Conservation (phyloP, 23 tunicate species). For the Ciona savignyi region DNA sequence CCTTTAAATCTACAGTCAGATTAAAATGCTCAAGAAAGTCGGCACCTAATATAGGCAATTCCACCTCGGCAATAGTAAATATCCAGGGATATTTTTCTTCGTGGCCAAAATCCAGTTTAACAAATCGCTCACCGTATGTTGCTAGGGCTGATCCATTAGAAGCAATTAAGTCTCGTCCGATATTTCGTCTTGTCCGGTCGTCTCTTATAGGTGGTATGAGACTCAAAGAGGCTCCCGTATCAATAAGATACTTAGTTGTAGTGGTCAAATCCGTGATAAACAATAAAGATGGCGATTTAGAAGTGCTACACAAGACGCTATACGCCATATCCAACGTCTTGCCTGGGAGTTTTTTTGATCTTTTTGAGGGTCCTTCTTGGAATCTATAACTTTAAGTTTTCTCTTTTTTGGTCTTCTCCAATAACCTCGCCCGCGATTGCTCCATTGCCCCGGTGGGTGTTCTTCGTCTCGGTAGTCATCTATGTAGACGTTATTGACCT, state of each 20-base stretch:
- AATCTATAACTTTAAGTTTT: too few relatives aligned
- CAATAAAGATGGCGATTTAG: too few relatives aligned
- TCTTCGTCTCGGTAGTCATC: too few relatives aligned
- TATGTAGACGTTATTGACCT: too few relatives aligned
- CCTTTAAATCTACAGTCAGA: background rate
- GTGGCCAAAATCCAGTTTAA: background rate
- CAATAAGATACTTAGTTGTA: background rate
- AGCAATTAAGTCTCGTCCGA: background rate
- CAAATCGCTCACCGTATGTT: background rate
- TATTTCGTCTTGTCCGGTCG: background rate
- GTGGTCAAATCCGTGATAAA: too few relatives aligned
- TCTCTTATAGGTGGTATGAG: background rate
- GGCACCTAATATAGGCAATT: slow-evolving; percentile 3
- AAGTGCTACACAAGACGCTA: too few relatives aligned
- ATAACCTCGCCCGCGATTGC: too few relatives aligned
- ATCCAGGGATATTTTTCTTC: background rate
- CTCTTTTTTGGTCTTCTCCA: too few relatives aligned
- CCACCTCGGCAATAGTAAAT: background rate
- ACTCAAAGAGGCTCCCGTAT: background rate
- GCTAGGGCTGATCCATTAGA: background rate
- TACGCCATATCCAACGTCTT: too few relatives aligned
- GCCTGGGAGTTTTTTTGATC: too few relatives aligned
- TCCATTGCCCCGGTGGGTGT: too few relatives aligned
- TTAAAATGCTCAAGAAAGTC: background rate
- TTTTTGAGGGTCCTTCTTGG: too few relatives aligned